phyloP scores from a whole-genome alignment of 2,888 invertebrate species.

The Drosophila neonasuta region DNA sequence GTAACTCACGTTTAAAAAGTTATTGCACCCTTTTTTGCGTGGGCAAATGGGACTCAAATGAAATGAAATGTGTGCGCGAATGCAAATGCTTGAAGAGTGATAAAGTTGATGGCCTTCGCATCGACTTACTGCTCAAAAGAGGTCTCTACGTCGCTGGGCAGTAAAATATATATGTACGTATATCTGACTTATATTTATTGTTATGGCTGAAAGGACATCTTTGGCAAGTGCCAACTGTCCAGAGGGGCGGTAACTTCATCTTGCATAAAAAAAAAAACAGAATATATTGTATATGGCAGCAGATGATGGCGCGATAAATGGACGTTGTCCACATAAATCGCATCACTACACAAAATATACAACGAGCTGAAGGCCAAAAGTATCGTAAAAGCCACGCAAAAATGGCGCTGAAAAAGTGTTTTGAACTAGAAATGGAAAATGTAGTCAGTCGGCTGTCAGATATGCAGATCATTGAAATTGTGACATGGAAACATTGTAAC shows the following conservation, averaged over 20 bases:
- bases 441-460: conserved; percentile 24
- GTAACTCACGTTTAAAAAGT: background rate
- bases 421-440: conserved; percentile 24
- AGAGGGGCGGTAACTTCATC: conserved; percentile 13
- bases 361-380: conserved; percentile 17
- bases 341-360: conserved; percentile 36
- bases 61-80: conserved; percentile 21
- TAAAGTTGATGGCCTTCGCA: conserved; percentile 37
- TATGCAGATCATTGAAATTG: conserved; percentile 68
- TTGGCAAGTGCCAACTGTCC: conserved; percentile 14
- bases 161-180: conserved; percentile 37
- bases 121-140: conserved; percentile 37
- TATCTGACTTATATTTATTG: conserved; percentile 73
- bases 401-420: conserved; percentile 11
- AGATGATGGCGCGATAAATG: conserved; percentile 70
- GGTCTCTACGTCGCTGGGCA: conserved; percentile 15
- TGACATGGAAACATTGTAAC: conserved; percentile 44
- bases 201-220: conserved; percentile 24
- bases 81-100: conserved; percentile 35
- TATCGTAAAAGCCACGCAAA: conserved; percentile 27
- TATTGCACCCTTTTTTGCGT: conserved; percentile 1
- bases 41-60: background rate
- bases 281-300: conserved; percentile 24
- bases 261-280: background rate
- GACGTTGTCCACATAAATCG: conserved; percentile 62